Conservation (phyloP, 37 sponge, comb jelly and placozoan genomes). For the Hexactinellida sp. region DNA sequence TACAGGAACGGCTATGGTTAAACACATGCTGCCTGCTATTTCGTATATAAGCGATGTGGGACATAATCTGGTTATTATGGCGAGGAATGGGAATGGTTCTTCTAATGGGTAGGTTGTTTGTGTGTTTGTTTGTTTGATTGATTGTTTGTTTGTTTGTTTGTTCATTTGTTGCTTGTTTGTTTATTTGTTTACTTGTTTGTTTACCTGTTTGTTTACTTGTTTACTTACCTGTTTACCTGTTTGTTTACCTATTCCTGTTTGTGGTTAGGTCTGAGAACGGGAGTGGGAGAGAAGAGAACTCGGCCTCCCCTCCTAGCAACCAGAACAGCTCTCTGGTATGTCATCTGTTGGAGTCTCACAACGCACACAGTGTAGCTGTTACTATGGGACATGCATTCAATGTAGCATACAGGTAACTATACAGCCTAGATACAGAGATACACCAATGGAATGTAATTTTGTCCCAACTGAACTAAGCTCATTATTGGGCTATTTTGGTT, state of each 20-base stretch:
- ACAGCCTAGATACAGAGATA: neutral
- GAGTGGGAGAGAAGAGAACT: neutral
- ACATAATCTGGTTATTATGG: conserved; percentile 71
- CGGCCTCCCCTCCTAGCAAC: conserved; percentile 1
- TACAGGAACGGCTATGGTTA: conserved; percentile 31
- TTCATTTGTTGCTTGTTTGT: no score
- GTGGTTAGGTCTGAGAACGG: conserved; percentile 15
- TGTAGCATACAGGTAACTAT: conserved; percentile 62
- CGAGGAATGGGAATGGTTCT: neutral
- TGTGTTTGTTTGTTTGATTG: neutral
- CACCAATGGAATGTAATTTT: no score
- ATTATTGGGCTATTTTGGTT: no score
- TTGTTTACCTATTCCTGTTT: no score
- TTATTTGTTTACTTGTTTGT: no score
- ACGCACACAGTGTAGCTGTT: conserved; percentile 54
- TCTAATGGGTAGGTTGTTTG: neutral
- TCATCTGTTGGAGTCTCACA: neutral
- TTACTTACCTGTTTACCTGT: no score
- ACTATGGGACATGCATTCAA: conserved; percentile 77
- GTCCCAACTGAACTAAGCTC: no score
- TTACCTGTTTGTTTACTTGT: no score
- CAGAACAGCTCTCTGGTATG: neutral
- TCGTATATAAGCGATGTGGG: conserved; percentile 84
- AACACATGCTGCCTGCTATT: conserved; percentile 45
- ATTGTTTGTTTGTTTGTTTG: neutral